A percentile compares a stretch with the other conserved stretches of the same genome.
Conservation (phyloP, 2,888 invertebrate genomes). For the Xestia ashworthii region DNA sequence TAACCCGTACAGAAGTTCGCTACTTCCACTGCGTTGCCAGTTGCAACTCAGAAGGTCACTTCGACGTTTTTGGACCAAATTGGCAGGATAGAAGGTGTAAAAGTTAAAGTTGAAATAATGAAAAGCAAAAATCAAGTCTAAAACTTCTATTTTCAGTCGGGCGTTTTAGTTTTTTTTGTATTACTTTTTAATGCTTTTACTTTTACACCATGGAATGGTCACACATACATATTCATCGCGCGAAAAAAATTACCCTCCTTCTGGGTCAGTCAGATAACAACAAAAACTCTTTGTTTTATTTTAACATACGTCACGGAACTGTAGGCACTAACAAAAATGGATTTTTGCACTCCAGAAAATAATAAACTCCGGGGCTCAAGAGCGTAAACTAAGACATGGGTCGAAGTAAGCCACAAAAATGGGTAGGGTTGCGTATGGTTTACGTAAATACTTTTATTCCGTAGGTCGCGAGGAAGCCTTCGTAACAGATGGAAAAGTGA, state of each 20-base stretch:
- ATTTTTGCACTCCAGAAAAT: constrained; percentile 11
- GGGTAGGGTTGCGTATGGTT: constrained; percentile 18
- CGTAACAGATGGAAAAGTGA: constrained; percentile 81
- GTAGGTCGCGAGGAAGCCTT: constrained; percentile 84
- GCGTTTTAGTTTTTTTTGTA: not conserved
- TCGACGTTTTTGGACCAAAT: too few species aligned
- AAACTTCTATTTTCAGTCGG: not conserved
- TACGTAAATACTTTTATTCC: constrained; percentile 55
- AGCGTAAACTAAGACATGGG: constrained; percentile 36
- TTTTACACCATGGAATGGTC: not conserved
- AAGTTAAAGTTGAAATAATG: too few species aligned
- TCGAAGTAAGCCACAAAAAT: constrained; percentile 44
- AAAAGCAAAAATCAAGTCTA: too few species aligned
- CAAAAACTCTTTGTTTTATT: not conserved
- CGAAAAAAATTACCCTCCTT: not conserved
- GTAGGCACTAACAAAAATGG: constrained; percentile 10
- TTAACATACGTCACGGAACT: not conserved
- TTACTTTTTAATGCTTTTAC: not conserved
- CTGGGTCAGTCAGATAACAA: not conserved
- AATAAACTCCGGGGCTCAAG: constrained; percentile 30
- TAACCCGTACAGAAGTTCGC: too few species aligned
- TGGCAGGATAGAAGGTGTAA: too few species aligned
- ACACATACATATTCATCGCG: not conserved
- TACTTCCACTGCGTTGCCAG: too few species aligned
- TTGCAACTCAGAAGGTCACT: too few species aligned